Conservation (phyloP, 2,113 vertebrate species). For the Lates calcarifer region DNA sequence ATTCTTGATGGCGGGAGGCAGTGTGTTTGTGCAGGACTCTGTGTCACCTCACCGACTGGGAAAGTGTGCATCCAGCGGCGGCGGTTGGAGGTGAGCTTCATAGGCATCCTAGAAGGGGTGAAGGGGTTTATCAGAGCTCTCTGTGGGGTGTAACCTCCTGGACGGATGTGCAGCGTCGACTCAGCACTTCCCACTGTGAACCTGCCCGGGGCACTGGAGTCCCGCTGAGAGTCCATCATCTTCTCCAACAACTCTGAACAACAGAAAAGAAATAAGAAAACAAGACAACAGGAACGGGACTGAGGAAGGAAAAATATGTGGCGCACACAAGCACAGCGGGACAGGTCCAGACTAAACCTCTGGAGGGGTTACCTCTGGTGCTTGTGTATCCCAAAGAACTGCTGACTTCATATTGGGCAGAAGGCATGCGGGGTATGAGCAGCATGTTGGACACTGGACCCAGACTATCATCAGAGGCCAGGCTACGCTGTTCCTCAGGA, state of each 20-base stretch:
- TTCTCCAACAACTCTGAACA: slow-evolving; percentile 89
- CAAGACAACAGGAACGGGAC: neutral
- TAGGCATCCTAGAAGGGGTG: slow-evolving; percentile 97
- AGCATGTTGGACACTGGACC: slow-evolving; percentile 94
- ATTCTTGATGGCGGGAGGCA: too few species aligned
- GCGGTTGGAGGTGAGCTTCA: slow-evolving; percentile 97
- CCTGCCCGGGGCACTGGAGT: slow-evolving; percentile 94
- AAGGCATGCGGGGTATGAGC: slow-evolving; percentile 90
- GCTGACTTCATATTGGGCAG: slow-evolving; percentile 96
- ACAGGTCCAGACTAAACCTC: neutral
- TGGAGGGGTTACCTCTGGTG: slow-evolving; percentile 89
- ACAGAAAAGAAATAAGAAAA: neutral
- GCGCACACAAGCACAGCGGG: too few species aligned
- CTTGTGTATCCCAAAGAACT: slow-evolving; percentile 97
- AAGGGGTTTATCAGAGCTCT: slow-evolving; percentile 98
- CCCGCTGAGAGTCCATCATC: slow-evolving; percentile 92
- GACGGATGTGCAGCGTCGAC: slow-evolving; percentile 92
- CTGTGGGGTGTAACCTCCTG: slow-evolving; percentile 91
- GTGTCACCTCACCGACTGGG: slow-evolving; percentile 89
- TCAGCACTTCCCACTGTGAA: slow-evolving; percentile 98
- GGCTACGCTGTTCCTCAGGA: slow-evolving; percentile 92
- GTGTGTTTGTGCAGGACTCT: neutral
- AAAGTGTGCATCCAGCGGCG: slow-evolving; percentile 99
- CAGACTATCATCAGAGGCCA: slow-evolving; percentile 95
- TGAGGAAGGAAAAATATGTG: neutral